A percentile compares a stretch with the other conserved stretches of the same genome.
These are phyloP conservation scores for Drosophila truncata DNA, from an alignment of 1,140 invertebrate genomes.

Conservation along the genomic window DNA sequence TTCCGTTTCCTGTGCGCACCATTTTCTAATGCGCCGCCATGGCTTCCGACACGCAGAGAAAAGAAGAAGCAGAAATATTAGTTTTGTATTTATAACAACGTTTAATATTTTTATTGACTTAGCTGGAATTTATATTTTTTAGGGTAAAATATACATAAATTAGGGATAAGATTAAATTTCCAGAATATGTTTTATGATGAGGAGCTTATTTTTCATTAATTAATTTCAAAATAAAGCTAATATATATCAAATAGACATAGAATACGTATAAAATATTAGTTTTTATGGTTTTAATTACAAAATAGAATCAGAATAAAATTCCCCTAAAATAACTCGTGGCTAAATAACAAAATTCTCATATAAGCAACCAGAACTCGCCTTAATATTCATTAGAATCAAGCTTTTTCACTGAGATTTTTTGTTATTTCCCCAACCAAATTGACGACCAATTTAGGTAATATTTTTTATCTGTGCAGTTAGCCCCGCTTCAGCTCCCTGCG, in stretches of 20 bases:
- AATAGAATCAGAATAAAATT: too few species aligned
- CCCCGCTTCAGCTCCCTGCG: background rate
- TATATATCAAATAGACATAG: too few species aligned
- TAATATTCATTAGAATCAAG: background rate
- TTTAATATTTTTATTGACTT: background rate
- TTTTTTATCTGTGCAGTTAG: constrained; percentile 7
- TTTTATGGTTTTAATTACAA: too few species aligned
- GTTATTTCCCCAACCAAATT: background rate
- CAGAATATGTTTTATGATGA: too few species aligned
- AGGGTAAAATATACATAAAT: background rate
- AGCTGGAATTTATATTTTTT: background rate
- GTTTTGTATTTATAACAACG: background rate
- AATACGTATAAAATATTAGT: too few species aligned
- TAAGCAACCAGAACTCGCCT: background rate
- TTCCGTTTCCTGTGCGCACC: constrained; percentile 75
- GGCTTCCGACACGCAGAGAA: constrained; percentile 41
- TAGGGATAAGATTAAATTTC: too few species aligned
- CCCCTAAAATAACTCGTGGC: too few species aligned
- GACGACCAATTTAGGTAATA: constrained; percentile 9
- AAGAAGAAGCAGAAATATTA: background rate
- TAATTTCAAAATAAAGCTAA: background rate
- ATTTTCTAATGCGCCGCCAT: constrained; percentile 73
- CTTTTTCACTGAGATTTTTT: background rate
- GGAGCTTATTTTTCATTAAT: too few species aligned
- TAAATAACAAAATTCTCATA: background rate